Evolutionary conservation across 2,888 invertebrate species (phyloP), one percentile per base, ranked within the genome.

Genomic region (Odontothrips loti): DNA sequence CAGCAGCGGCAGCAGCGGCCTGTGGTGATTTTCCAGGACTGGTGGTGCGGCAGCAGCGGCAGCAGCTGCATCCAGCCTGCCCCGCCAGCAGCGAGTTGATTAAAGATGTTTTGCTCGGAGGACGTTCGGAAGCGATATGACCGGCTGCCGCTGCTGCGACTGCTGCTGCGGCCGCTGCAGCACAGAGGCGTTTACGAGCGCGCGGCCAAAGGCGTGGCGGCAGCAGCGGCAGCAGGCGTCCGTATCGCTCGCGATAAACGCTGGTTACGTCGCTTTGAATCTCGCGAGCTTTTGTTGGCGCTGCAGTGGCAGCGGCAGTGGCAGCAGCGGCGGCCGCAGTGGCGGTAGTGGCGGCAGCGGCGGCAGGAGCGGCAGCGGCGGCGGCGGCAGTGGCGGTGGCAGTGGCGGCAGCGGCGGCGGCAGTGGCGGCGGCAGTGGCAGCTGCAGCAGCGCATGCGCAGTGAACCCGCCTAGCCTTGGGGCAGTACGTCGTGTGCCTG

Each of bases 81-180:
- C 15, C 58, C 58, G 15, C 12, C 58, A 6, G 58, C 58, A 58
- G 58, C 20, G 20, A 58, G 68, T 27, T 75, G 68, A 75, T 75
- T 75, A 75, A 75, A 75, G 68, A 75, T 75, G 68, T 75, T 75
- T 75, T 23, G 68, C 68, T 75, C 68, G 58, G 58, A 51, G 58
- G 58, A 58, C 58, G 51, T 23, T 23, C 68, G 51, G 58, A 58
- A 58, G 58, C 68, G 68, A 75, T 75, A 75, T 27, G 68, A 75
- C 58, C 34, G 6, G 58, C 58, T 4, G 58, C 58, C 6, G 15
- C 58, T 15, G 58, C 58, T 58, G 58, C n/a, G n/a, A n/a, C n/a
- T n/a, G 51, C 51, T 6, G 51, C 51, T 15, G 51, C 51, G 51
- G 51, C 68, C n/a, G 6, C 23, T 12, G 27, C 68, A 23, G 68